Percentiles rank a stretch among this genome's conserved stretches.
These are phyloP conservation scores for Pseudoatta argentina DNA, from an alignment of 1,140 invertebrate species.

Conservation along the genomic window DNA sequence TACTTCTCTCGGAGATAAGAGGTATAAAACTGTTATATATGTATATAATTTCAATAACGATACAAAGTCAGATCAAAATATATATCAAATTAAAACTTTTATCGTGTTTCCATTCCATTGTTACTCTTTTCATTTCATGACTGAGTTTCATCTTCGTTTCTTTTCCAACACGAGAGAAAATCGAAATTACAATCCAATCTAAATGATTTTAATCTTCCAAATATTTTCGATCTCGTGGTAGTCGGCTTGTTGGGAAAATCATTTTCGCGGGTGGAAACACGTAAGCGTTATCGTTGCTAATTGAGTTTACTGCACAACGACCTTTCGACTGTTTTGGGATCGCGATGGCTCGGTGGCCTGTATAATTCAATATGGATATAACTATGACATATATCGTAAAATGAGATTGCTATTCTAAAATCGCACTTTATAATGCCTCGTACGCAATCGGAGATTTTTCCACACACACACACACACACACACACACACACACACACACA, in stretches of 20 bases:
- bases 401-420: slow-evolving; percentile 70
- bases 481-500: too few relatives aligned
- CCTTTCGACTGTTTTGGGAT: slow-evolving; percentile 57
- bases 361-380: slow-evolving; percentile 55
- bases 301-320: slow-evolving; percentile 58
- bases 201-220: slow-evolving; percentile 54
- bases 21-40: neutral
- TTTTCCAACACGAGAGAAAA: slow-evolving; percentile 23
- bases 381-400: slow-evolving; percentile 22
- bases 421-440: slow-evolving; percentile 33
- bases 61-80: neutral
- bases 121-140: neutral
- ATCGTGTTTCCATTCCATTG: neutral
- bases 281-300: slow-evolving; percentile 61
- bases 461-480: too few relatives aligned
- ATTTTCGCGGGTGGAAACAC: slow-evolving; percentile 52
- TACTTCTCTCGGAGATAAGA: neutral
- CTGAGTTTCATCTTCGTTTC: neutral
- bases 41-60: neutral
- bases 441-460: too few relatives aligned
- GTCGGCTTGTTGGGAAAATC: slow-evolving; percentile 38
- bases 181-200: slow-evolving; percentile 39
- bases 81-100: neutral
- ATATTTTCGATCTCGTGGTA: slow-evolving; percentile 38
- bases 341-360: slow-evolving; percentile 16